Evolutionary conservation across 2,797 vertebrate species (phyloP).

Genomic region (Pseudochirops cupreus): DNA sequence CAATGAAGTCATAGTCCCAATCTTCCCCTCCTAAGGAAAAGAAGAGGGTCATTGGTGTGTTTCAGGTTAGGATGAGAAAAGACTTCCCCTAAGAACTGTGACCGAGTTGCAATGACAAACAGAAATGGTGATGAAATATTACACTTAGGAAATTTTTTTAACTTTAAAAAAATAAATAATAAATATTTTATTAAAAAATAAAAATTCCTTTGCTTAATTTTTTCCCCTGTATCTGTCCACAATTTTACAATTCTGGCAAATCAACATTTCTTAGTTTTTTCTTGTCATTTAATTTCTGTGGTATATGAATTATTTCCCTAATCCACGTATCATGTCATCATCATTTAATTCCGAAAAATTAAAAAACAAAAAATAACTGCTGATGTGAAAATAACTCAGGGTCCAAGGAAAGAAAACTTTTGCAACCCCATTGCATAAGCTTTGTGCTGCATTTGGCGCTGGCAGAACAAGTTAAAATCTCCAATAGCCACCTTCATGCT

Average conservation of each 20-base stretch:
- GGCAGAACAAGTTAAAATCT: conserved; percentile 58
- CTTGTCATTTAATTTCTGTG: conserved; percentile 31
- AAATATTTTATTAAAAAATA: too few relatives aligned
- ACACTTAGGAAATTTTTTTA: background rate
- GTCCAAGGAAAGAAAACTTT: conserved; percentile 39
- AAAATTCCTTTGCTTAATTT: background rate
- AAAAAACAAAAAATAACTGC: conserved; percentile 25
- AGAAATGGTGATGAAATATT: background rate
- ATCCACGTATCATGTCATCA: conserved; percentile 39
- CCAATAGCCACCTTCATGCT: background rate
- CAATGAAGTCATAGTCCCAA: background rate
- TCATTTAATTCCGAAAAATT: conserved; percentile 31
- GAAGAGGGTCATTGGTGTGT: background rate
- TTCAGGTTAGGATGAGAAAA: background rate
- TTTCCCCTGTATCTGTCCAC: background rate
- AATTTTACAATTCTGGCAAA: conserved; percentile 42
- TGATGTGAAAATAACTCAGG: conserved; percentile 48
- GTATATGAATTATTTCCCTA: conserved; percentile 43
- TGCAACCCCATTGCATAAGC: conserved; percentile 51
- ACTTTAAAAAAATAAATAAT: background rate
- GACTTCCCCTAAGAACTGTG: background rate
- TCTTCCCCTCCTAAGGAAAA: background rate
- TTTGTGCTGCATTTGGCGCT: background rate
- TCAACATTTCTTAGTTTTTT: conserved; percentile 27
- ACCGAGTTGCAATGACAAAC: background rate